These are phyloP conservation scores for Leptinotarsa tumamoca DNA, from an alignment of 2,888 invertebrate species.

Conservation along the genomic window DNA sequence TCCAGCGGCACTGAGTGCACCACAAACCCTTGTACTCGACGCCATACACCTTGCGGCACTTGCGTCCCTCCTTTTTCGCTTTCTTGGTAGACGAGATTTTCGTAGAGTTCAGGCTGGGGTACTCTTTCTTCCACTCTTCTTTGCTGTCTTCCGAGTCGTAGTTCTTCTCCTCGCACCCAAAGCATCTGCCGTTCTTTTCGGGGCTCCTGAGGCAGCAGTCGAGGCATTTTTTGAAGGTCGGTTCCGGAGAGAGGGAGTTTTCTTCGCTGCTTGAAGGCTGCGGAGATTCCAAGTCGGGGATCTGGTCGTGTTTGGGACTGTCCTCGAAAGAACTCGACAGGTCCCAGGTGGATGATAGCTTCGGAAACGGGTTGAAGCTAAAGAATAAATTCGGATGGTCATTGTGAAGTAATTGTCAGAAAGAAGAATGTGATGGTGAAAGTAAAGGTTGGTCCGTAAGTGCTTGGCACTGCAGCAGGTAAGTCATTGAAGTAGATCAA, in stretches of 20 bases:
- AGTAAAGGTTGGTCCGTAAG: too few relatives aligned
- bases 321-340: too few relatives aligned
- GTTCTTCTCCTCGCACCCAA: conserved; percentile 1
- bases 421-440: too few relatives aligned
- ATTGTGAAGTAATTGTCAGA: neutral
- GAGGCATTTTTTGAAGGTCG: conserved; percentile 13
- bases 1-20: conserved; percentile 39
- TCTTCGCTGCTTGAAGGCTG: conserved; percentile 22
- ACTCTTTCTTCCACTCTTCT: neutral
- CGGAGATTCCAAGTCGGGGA: neutral
- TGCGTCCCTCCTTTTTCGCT: conserved; percentile 33
- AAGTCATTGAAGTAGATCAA: too few relatives aligned
- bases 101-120: too few relatives aligned
- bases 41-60: conserved; percentile 36
- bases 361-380: neutral
- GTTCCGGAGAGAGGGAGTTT: conserved; percentile 4
- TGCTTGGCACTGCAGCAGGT: too few relatives aligned
- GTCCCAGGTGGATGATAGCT: neutral
- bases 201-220: neutral
- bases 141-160: neutral
- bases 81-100: conserved; percentile 19
- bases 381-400: neutral
- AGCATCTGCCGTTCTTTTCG: neutral
- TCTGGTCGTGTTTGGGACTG: neutral
- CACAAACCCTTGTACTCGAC: conserved; percentile 37